Percentiles rank a stretch among this genome's conserved stretches.
These are phyloP conservation scores for Pundamilia nyererei DNA, from an alignment of 2,113 vertebrate genomes.

Conservation along the genomic window DNA sequence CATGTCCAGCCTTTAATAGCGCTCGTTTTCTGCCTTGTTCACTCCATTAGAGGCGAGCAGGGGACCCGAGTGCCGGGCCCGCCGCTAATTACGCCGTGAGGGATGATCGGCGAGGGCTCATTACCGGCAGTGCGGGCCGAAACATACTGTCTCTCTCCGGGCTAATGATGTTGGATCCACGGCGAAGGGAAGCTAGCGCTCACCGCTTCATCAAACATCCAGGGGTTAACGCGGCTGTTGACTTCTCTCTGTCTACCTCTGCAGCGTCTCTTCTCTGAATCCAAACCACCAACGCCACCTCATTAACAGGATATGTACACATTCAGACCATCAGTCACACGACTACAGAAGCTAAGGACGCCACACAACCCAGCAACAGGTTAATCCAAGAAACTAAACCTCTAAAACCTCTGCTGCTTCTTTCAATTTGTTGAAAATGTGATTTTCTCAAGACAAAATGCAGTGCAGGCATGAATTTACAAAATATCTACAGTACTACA, in stretches of 20 bases:
- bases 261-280: background rate
- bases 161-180: constrained; percentile 69
- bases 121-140: constrained; percentile 50
- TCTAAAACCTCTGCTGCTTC: background rate
- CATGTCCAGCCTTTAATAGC: constrained; percentile 43
- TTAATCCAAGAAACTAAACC: background rate
- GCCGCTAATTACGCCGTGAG: constrained; percentile 68
- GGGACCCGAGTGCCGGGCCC: constrained; percentile 13
- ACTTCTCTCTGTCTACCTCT: constrained; percentile 11
- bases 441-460: background rate
- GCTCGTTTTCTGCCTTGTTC: constrained; percentile 61
- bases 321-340: background rate
- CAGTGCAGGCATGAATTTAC: background rate
- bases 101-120: constrained; percentile 66
- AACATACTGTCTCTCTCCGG: constrained; percentile 65
- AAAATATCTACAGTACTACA: background rate
- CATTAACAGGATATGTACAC: background rate
- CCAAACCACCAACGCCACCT: background rate
- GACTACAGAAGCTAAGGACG: background rate
- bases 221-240: constrained; percentile 59
- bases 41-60: constrained; percentile 52
- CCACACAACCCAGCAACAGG: background rate
- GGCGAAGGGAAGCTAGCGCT: constrained; percentile 22
- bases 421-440: background rate
- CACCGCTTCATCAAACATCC: constrained; percentile 55